Evolutionary conservation across 1,140 invertebrate genomes (phyloP).

Genomic region (Drosophila auraria): DNA sequence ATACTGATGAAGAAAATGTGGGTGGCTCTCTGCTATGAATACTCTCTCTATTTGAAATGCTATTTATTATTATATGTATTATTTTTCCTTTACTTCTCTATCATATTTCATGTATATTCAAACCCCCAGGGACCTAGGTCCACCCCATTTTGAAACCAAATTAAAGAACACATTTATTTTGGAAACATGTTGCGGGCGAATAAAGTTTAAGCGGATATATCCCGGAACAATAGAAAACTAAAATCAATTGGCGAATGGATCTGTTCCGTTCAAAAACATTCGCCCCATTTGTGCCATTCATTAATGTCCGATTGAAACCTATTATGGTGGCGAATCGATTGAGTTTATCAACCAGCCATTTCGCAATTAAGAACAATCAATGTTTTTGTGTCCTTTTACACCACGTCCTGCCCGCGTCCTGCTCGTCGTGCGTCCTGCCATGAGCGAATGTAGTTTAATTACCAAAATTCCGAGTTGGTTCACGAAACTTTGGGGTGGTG

Average conservation of each 20-base stretch:
- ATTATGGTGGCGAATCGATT: slow-evolving; percentile 27
- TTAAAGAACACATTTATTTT: neutral
- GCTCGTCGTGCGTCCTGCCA: too few species aligned
- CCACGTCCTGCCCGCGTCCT: too few species aligned
- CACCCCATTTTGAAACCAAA: too few species aligned
- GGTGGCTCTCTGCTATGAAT: too few species aligned
- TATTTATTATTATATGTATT: too few species aligned
- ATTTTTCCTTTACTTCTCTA: too few species aligned
- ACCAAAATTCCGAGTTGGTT: slow-evolving; percentile 39
- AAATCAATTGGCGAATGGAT: slow-evolving; percentile 27
- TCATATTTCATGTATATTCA: too few species aligned
- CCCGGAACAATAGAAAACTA: slow-evolving; percentile 1
- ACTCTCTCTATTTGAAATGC: too few species aligned
- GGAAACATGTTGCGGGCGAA: neutral
- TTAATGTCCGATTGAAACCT: slow-evolving; percentile 29
- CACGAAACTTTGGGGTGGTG: slow-evolving; percentile 15
- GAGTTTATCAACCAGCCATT: slow-evolving; percentile 46
- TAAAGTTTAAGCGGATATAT: neutral
- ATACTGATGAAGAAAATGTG: too few species aligned
- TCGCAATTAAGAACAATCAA: slow-evolving; percentile 49
- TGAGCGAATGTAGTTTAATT: slow-evolving; percentile 35
- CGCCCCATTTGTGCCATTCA: slow-evolving; percentile 27
- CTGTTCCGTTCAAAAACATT: slow-evolving; percentile 23
- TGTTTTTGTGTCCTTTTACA: slow-evolving; percentile 35
- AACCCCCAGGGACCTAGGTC: too few species aligned